These are phyloP conservation scores for Sarcophaga caerulescens DNA, from an alignment of 2,888 invertebrate genomes.

Conservation along the genomic window DNA sequence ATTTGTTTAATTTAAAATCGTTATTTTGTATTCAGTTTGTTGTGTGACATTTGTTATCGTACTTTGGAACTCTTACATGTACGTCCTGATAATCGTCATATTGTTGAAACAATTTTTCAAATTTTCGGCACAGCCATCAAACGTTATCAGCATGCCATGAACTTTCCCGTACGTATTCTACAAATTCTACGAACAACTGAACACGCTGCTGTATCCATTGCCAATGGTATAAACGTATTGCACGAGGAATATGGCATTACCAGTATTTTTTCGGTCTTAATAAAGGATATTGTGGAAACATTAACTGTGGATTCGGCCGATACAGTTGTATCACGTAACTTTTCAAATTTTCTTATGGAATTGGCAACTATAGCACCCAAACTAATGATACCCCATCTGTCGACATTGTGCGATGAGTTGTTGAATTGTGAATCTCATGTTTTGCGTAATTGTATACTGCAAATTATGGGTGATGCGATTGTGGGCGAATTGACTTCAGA, in stretches of 20 bases:
- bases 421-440: slow-evolving; percentile 84
- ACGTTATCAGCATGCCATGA: slow-evolving; percentile 90
- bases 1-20: slow-evolving; percentile 18
- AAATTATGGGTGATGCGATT: slow-evolving; percentile 91
- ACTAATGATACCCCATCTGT: slow-evolving; percentile 80
- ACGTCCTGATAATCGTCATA: slow-evolving; percentile 83
- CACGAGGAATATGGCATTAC: slow-evolving; percentile 79
- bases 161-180: slow-evolving; percentile 88
- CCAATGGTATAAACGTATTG: slow-evolving; percentile 78
- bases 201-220: slow-evolving; percentile 76
- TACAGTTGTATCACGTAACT: slow-evolving; percentile 76
- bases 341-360: slow-evolving; percentile 80
- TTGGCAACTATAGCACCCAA: slow-evolving; percentile 77
- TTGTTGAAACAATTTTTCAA: slow-evolving; percentile 88
- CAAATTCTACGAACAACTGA: slow-evolving; percentile 82
- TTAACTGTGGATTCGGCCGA: slow-evolving; percentile 77
- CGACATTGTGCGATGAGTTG: slow-evolving; percentile 78
- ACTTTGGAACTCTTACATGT: slow-evolving; percentile 80
- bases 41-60: slow-evolving; percentile 80
- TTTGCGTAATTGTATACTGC: slow-evolving; percentile 90
- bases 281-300: slow-evolving; percentile 79
- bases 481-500: slow-evolving; percentile 88
- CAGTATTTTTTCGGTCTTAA: slow-evolving; percentile 77
- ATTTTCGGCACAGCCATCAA: slow-evolving; percentile 91
- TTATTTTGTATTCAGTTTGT: slow-evolving; percentile 71